These are phyloP conservation scores for Sylvicola cinctus DNA, from an alignment of 2,888 invertebrate genomes.

Conservation along the genomic window DNA sequence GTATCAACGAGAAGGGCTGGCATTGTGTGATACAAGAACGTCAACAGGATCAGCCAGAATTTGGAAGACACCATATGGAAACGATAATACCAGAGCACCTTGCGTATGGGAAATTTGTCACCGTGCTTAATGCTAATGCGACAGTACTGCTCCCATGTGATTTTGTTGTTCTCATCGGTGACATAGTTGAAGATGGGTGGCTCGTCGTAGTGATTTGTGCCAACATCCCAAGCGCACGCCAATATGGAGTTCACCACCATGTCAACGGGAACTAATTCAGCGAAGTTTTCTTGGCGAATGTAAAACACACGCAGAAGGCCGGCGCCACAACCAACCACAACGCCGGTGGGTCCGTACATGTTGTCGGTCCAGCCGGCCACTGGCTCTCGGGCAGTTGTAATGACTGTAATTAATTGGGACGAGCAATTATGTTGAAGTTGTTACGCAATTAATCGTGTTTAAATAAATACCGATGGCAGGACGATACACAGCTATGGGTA, in stretches of 20 bases:
- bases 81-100: conserved; percentile 47
- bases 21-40: conserved; percentile 36
- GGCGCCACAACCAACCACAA: conserved; percentile 29
- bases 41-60: conserved; percentile 23
- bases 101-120: conserved; percentile 32
- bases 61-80: conserved; percentile 25
- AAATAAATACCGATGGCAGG: conserved; percentile 37
- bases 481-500: conserved; percentile 44
- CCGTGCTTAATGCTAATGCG: conserved; percentile 29
- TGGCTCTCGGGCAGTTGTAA: conserved; percentile 29
- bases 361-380: conserved; percentile 48
- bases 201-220: conserved; percentile 19
- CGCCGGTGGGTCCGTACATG: conserved; percentile 34
- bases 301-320: conserved; percentile 31
- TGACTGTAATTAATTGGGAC: conserved; percentile 17
- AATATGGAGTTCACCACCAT: conserved; percentile 25
- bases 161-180: conserved; percentile 54
- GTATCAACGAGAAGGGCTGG: conserved; percentile 41
- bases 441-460: background rate
- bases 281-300: conserved; percentile 15
- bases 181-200: conserved; percentile 68
- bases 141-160: conserved; percentile 58
- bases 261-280: conserved; percentile 27
- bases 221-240: conserved; percentile 25
- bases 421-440: conserved; percentile 5